These are phyloP conservation scores for Brachionus rubens DNA, from an alignment of 1,140 invertebrate species.

Conservation along the genomic window DNA sequence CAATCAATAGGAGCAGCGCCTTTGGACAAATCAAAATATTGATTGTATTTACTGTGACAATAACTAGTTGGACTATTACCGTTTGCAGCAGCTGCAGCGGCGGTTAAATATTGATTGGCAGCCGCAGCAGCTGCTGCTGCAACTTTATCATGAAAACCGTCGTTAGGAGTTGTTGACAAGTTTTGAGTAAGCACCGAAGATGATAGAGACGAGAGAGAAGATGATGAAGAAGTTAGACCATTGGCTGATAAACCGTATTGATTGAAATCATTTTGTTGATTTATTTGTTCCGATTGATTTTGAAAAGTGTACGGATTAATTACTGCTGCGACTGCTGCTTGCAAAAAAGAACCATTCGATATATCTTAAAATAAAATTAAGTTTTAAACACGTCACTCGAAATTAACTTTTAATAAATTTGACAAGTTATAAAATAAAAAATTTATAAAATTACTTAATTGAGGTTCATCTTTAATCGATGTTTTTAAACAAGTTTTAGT, in stretches of 20 bases:
- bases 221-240: conserved; percentile 1
- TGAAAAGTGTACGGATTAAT: conserved; percentile 25
- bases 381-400: background rate
- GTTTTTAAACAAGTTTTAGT: background rate
- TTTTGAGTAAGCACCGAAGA: background rate
- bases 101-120: conserved; percentile 45
- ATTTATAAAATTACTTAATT: conserved; percentile 33
- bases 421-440: too few species aligned
- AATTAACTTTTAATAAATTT: too few species aligned
- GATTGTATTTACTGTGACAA: conserved; percentile 25
- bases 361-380: background rate
- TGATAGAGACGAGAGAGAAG: conserved; percentile 2
- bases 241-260: background rate
- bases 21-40: conserved; percentile 34
- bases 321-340: conserved; percentile 1
- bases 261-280: background rate
- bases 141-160: background rate
- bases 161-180: background rate
- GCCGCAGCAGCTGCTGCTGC: conserved; percentile 30
- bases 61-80: background rate
- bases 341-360: conserved; percentile 5
- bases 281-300: background rate
- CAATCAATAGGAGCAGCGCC: background rate
- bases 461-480: conserved; percentile 17
- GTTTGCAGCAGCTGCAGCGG: background rate